phyloP scores from a whole-genome alignment of 2,797 vertebrate species.

The Clamator glandarius region DNA sequence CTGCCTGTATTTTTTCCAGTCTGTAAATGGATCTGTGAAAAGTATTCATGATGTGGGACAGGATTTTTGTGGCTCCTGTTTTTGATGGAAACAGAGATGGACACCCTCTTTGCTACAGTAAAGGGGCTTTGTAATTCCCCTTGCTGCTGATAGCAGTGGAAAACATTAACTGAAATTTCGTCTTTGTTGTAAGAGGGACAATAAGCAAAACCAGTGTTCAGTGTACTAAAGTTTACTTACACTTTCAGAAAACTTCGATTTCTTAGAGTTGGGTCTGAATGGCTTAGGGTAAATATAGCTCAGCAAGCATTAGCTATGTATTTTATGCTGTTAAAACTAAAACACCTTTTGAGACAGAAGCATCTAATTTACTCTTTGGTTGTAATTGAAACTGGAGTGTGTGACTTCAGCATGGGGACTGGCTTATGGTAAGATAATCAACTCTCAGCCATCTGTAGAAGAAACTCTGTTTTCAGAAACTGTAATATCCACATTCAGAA shows the following conservation, averaged over 20 bases:
- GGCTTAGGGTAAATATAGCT: background rate
- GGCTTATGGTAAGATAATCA: background rate
- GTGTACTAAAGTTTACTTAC: background rate
- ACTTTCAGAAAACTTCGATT: background rate
- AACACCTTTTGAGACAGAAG: background rate
- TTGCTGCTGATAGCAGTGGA: background rate
- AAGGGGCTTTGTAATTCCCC: background rate
- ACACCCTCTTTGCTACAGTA: background rate
- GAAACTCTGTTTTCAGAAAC: background rate
- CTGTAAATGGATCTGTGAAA: background rate
- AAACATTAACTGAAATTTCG: background rate
- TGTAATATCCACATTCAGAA: background rate
- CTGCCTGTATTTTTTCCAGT: background rate
- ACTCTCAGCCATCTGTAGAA: background rate
- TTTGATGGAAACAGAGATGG: background rate
- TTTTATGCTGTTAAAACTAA: background rate
- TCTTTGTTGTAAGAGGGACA: background rate
- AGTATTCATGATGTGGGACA: fast-evolving
- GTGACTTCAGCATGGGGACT: background rate
- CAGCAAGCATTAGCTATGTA: background rate
- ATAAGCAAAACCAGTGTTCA: background rate
- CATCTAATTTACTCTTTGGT: background rate
- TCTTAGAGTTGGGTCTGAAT: background rate
- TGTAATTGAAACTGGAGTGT: background rate
- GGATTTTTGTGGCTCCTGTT: background rate